Evolutionary conservation across 1,140 invertebrate species (phyloP).

Genomic region (Colletes gigas): DNA sequence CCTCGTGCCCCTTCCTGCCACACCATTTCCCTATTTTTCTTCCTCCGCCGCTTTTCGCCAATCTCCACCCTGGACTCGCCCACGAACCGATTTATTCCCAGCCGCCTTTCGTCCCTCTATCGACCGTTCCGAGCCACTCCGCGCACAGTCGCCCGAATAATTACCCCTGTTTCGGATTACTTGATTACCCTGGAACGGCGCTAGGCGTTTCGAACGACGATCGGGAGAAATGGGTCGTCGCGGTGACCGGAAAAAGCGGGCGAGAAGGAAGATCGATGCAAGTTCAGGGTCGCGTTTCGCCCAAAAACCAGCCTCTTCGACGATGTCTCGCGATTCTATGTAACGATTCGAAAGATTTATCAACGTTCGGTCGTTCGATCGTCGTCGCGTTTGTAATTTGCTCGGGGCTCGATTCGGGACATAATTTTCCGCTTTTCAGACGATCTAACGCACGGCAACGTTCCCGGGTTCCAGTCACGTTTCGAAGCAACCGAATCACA

Average conservation of each 20-base stretch:
- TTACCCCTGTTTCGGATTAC: constrained; percentile 13
- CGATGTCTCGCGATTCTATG: too few relatives aligned
- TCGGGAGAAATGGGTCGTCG: background rate
- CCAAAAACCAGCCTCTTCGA: too few relatives aligned
- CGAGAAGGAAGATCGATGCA: constrained; percentile 1
- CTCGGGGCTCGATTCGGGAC: background rate
- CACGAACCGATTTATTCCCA: background rate
- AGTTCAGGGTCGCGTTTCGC: constrained; percentile 30
- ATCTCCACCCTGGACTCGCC: background rate
- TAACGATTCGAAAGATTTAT: too few relatives aligned
- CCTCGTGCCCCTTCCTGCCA: background rate
- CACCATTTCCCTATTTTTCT: too few relatives aligned
- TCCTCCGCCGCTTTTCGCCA: too few relatives aligned
- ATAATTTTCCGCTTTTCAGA: constrained; percentile 17
- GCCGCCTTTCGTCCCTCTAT: background rate
- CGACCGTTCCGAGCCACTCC: background rate
- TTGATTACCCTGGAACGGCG: constrained; percentile 13
- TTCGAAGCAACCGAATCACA: background rate
- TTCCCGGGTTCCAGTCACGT: constrained; percentile 11
- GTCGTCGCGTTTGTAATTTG: background rate
- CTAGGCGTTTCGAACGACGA: background rate
- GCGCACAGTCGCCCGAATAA: background rate
- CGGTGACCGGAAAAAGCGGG: background rate
- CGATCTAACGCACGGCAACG: background rate
- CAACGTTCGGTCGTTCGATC: background rate